Evolutionary conservation across 64 coral and sea anemone species (phyloP).

Genomic region (Montipora foliosa): DNA sequence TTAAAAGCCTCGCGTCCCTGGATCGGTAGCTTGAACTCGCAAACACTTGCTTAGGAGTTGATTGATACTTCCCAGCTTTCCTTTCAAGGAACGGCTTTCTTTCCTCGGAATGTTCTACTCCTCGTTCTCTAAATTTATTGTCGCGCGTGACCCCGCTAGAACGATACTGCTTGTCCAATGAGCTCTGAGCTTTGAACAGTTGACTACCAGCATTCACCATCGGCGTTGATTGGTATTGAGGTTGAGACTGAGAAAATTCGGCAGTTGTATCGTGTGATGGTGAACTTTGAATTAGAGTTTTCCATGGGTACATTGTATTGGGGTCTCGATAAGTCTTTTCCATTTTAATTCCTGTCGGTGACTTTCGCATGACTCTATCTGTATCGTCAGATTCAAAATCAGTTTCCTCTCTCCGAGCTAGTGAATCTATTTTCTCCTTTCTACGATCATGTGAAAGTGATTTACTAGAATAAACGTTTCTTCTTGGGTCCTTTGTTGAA

Average conservation of each 20-base stretch:
- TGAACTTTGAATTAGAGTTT: slow-evolving; percentile 65
- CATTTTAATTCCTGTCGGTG: slow-evolving; percentile 95
- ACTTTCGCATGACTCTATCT: slow-evolving; percentile 87
- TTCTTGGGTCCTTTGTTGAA: neutral
- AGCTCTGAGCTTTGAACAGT: neutral
- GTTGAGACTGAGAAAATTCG: slow-evolving; percentile 5
- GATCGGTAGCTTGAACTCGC: slow-evolving; percentile 42
- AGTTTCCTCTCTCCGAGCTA: slow-evolving; percentile 52
- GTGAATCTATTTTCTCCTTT: slow-evolving; percentile 32
- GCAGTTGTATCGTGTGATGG: neutral
- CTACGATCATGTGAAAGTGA: neutral
- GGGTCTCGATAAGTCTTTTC: slow-evolving; percentile 83
- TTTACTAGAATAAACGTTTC: neutral
- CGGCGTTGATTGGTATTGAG: slow-evolving; percentile 66
- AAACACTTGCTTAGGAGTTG: slow-evolving; percentile 11
- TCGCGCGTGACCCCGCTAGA: neutral
- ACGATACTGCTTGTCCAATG: neutral
- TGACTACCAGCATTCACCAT: neutral
- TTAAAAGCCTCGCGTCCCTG: slow-evolving; percentile 27
- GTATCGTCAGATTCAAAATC: slow-evolving; percentile 92
- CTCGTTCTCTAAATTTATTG: neutral
- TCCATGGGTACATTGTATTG: slow-evolving; percentile 85
- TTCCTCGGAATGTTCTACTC: neutral
- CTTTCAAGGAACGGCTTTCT: neutral
- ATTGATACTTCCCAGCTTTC: neutral